These are phyloP conservation scores for Otolemur crassicaudatus DNA, from an alignment of 2,797 vertebrate genomes.

Conservation along the genomic window DNA sequence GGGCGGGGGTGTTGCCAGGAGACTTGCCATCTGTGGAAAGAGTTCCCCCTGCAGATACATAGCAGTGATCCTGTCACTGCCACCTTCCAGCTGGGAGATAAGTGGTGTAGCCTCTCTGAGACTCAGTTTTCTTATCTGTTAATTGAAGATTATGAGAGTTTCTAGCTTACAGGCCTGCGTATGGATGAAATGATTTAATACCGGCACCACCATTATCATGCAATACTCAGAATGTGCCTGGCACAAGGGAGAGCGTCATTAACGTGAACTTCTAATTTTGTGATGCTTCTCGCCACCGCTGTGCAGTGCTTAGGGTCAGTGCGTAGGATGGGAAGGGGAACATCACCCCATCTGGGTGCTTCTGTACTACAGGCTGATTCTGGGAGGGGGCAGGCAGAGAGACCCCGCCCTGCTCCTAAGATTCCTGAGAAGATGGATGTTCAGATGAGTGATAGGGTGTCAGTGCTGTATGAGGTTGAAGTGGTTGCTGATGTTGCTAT, in stretches of 20 bases:
- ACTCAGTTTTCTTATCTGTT: conserved; percentile 10
- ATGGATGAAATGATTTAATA: background rate
- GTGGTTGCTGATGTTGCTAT: background rate
- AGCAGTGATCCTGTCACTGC: fast-evolving
- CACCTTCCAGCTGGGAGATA: background rate
- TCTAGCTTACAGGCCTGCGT: background rate
- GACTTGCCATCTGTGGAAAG: fast-evolving
- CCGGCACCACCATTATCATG: background rate
- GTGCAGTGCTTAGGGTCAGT: background rate
- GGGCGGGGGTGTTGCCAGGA: too few relatives aligned
- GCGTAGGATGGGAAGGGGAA: background rate
- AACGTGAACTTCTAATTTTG: background rate
- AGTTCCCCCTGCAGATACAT: background rate
- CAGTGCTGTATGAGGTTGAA: background rate
- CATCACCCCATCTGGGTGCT: fast-evolving
- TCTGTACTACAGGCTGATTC: background rate
- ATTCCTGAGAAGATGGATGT: background rate
- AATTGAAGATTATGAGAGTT: background rate
- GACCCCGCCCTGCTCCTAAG: background rate
- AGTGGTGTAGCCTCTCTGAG: background rate
- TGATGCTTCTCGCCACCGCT: fast-evolving
- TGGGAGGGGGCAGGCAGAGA: fast-evolving
- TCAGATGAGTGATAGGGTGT: background rate
- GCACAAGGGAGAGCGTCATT: background rate
- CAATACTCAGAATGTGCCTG: background rate